Conservation (phyloP, 2,888 invertebrate species). For the Arge pagana region DNA sequence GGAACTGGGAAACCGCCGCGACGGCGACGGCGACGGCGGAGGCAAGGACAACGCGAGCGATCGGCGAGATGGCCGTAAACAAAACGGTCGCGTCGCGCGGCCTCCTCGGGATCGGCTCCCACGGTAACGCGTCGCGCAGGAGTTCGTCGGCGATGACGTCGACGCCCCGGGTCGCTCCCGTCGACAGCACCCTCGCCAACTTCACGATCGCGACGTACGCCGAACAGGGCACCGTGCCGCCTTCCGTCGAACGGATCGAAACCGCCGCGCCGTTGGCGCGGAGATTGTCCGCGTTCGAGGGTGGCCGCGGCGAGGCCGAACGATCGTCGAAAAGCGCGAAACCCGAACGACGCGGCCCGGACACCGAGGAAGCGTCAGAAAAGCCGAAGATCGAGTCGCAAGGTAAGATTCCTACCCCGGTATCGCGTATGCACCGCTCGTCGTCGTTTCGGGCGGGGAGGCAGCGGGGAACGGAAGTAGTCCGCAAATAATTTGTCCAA, state of each 20-base stretch:
- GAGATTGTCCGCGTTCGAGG: too few relatives aligned
- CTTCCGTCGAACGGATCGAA: neutral
- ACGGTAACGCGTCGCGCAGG: conserved; percentile 19
- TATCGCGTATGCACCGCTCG: too few relatives aligned
- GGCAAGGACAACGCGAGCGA: conserved; percentile 43
- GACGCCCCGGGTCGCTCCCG: conserved; percentile 45
- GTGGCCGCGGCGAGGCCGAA: too few relatives aligned
- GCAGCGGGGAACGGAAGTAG: too few relatives aligned
- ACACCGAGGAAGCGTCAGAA: too few relatives aligned
- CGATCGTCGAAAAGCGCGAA: neutral
- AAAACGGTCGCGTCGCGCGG: conserved; percentile 30
- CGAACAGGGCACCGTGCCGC: too few relatives aligned
- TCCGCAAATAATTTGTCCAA: too few relatives aligned
- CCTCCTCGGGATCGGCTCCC: conserved; percentile 29
- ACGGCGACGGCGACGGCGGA: conserved; percentile 24
- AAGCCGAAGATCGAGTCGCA: too few relatives aligned
- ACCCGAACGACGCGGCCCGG: too few relatives aligned
- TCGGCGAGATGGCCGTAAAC: conserved; percentile 44
- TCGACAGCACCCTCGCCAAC: conserved; percentile 50
- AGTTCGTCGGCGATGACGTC: conserved; percentile 26
- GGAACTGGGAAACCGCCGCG: neutral
- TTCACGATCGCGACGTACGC: conserved; percentile 53
- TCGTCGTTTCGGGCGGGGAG: too few relatives aligned
- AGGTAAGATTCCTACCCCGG: too few relatives aligned
- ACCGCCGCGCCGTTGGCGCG: neutral